phyloP scores from a whole-genome alignment of 1,140 invertebrate genomes.

The Drosophila orena region DNA sequence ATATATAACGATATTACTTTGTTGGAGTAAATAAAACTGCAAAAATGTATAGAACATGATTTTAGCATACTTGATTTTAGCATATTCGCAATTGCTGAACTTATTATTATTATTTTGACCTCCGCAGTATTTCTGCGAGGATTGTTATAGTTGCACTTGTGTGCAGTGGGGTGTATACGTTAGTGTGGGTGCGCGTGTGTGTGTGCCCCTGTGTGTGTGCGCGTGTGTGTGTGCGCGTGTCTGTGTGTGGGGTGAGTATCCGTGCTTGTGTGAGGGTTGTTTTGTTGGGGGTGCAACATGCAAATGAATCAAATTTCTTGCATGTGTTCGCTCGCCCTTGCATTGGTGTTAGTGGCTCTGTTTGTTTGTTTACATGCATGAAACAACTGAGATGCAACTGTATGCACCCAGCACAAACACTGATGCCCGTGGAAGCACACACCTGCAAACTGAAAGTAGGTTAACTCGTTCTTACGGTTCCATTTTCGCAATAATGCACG shows the following conservation, averaged over 20 bases:
- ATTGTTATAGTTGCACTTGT: constrained; percentile 39
- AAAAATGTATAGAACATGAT: too few relatives aligned
- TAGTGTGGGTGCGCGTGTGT: constrained; percentile 7
- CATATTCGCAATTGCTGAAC: too few relatives aligned
- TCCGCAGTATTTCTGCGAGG: constrained; percentile 11
- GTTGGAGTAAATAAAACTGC: too few relatives aligned
- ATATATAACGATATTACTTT: too few relatives aligned
- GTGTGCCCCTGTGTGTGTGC: constrained; percentile 4
- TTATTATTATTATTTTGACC: constrained; percentile 1
- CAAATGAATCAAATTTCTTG: constrained; percentile 61
- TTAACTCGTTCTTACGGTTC: constrained; percentile 60
- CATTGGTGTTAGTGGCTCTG: constrained; percentile 30
- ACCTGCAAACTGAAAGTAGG: constrained; percentile 49
- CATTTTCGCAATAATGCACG: constrained; percentile 37
- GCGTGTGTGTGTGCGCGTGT: not conserved
- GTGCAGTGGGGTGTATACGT: constrained; percentile 7
- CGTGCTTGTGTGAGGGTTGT: constrained; percentile 16
- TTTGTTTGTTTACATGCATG: constrained; percentile 46
- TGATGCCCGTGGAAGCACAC: constrained; percentile 9
- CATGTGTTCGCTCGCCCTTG: constrained; percentile 36
- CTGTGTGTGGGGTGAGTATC: constrained; percentile 17
- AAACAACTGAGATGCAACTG: constrained; percentile 24
- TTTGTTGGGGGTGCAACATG: constrained; percentile 53
- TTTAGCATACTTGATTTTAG: too few relatives aligned
- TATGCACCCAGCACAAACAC: constrained; percentile 26